phyloP scores from a whole-genome alignment of 2,888 invertebrate genomes.

The Agrotis puta region DNA sequence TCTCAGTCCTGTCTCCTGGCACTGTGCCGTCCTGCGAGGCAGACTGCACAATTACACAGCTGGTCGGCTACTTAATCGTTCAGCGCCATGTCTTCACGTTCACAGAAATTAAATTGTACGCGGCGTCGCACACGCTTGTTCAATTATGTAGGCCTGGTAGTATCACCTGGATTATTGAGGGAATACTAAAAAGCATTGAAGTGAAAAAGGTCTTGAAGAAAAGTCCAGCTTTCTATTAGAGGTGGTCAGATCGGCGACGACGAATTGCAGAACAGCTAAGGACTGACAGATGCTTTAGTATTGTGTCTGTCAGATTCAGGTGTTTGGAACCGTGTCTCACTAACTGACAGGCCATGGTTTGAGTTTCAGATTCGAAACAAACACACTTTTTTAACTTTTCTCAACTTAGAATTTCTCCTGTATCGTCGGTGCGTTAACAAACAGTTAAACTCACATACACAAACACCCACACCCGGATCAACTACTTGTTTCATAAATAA shows the following conservation, averaged over 20 bases:
- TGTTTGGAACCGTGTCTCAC: too few species aligned
- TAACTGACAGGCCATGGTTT: neutral
- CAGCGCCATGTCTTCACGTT: conserved; percentile 49
- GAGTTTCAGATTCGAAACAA: neutral
- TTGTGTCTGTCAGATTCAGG: too few species aligned
- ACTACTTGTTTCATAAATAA: too few species aligned
- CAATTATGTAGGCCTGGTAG: neutral
- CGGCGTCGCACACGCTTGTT: conserved; percentile 67
- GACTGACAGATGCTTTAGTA: too few species aligned
- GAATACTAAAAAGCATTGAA: neutral
- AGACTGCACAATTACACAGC: conserved; percentile 62
- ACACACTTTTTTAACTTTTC: too few species aligned
- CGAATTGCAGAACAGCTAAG: too few species aligned
- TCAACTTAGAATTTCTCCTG: too few species aligned
- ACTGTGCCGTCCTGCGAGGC: conserved; percentile 9
- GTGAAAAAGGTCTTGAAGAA: too few species aligned
- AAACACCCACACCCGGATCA: too few species aligned
- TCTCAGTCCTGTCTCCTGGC: neutral
- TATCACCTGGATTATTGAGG: neutral
- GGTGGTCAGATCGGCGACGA: too few species aligned
- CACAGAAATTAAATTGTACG: conserved; percentile 43
- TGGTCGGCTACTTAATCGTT: conserved; percentile 58
- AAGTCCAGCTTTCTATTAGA: neutral
- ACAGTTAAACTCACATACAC: too few species aligned
- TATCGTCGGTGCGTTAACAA: too few species aligned